These are phyloP conservation scores for Drosophila ohnishii DNA, from an alignment of 1,140 invertebrate genomes.

Conservation along the genomic window DNA sequence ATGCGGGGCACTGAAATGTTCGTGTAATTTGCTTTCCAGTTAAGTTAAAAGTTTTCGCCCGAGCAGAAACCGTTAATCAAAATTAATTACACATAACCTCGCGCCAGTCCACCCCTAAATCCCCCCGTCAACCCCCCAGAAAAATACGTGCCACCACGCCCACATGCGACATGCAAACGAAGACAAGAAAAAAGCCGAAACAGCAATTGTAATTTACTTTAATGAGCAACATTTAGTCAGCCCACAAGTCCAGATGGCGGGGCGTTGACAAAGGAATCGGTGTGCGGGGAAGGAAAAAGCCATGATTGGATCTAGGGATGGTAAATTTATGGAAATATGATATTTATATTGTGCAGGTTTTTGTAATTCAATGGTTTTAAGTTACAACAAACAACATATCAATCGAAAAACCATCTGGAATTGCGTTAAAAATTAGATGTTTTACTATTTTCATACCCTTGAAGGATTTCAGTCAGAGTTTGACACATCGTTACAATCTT, in stretches of 20 bases:
- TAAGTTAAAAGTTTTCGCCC: slow-evolving; percentile 68
- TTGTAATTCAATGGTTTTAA: not conserved
- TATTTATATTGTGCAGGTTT: not conserved
- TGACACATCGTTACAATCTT: too few relatives aligned
- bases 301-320: slow-evolving; percentile 14
- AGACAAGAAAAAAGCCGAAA: slow-evolving; percentile 48
- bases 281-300: not conserved
- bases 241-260: slow-evolving; percentile 47
- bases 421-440: not conserved
- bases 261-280: slow-evolving; percentile 9
- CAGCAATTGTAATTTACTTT: slow-evolving; percentile 79
- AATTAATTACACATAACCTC: slow-evolving; percentile 74
- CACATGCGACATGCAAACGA: slow-evolving; percentile 75
- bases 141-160: slow-evolving; percentile 61
- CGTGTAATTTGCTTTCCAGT: slow-evolving; percentile 61
- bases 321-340: not conserved
- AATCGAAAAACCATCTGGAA: not conserved
- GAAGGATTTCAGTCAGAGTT: too few relatives aligned
- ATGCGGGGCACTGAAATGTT: slow-evolving; percentile 39
- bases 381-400: not conserved
- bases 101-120: slow-evolving; percentile 17
- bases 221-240: slow-evolving; percentile 72
- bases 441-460: too few relatives aligned
- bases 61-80: slow-evolving; percentile 72
- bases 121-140: not conserved